Evolutionary conservation across 2,888 invertebrate genomes (phyloP), one percentile per base, ranked within the genome.

Genomic region (Tribolium freemani): DNA sequence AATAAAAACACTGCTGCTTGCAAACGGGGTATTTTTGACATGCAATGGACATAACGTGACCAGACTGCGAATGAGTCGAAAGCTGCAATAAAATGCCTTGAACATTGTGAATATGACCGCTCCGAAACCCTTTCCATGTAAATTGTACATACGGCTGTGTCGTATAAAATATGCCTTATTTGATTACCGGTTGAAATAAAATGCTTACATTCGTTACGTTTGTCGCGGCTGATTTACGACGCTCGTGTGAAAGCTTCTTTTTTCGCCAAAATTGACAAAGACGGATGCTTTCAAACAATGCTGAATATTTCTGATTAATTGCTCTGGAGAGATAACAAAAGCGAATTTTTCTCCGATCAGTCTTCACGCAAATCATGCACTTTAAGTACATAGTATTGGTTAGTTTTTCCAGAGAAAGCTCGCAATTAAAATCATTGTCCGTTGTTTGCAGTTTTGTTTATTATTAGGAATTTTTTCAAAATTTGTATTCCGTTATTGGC

Each of bases 71-170:
- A 73, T 60, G 66, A 46, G 54, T 30, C 58, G 72, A 58, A n/a
- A 51, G 63, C 57, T 38, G 74, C 58, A 70, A 76, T 76, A 76
- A 76, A 76, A 73, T 73, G 71, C 69, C 66, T 63, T 63, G 44
- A 51, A 64, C 63, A 48, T 38, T 58, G 53, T 56, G 70, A 70
- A 74, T 76, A 76, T 76, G 76, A 61, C 69, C 74, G 46, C 51
- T 73, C 69, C 71, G 60, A 67, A 76, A 76, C 76, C 73, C 74
- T 76, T 76, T 76, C 51, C 76, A 69, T 76, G 74, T 74, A 72
- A 72, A 74, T 71, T 71, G 57, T 38, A 30, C 68, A 20, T 31
- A 50, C 58, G 44, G 6, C 30, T 31, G 44, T 53, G 53, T 9
- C 48, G 30, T 16, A 30, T 69, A 69, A 69, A 53, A 69, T 69